Evolutionary conservation across 2,888 invertebrate genomes (phyloP), one percentile per base, ranked within the genome.

Genomic region (Plebejus anna): DNA sequence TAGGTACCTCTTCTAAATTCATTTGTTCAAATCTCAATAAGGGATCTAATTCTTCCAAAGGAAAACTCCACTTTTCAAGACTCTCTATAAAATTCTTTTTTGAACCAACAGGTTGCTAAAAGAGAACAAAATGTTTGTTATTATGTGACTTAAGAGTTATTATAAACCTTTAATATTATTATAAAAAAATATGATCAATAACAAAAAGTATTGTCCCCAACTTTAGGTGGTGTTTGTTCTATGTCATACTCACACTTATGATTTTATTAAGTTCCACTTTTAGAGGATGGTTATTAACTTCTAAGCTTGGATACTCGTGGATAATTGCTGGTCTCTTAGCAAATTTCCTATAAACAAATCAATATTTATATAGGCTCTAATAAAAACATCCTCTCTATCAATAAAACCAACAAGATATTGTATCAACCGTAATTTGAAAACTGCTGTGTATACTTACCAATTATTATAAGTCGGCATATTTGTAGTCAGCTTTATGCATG

Each of bases 31-130:
- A 94, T 79, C 88, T 88, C 61, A 93, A 81, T 22, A 94, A 82
- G 16, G 94, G 94, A 81, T 94, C 94, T 9, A 88, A 84, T 82
- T 90, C 92, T 82, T 91, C 93, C 86, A 91, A 92, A 47, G 88
- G 87, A 77, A 88, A 86, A 84, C 90, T 93, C 90, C 92, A 92
- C 86, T 91, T 92, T 79, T 88, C 89, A 13, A 93, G 84, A 75
- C 86, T 88, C 75, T 92, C 90, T 59, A 91, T 85, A 61, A 92
- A 89, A 78, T 84, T 86, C 81, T 87, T 89, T 75, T 82, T 87
- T 9, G 85, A 80, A 78, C 82, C 86, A 75, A 86, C 86, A 75
- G 86, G 84, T 80, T 85, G 90, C 92, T 92, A 36, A 88, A 89
- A 70, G 16, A 42, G 38, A 16, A 11, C 5, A 61, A 66, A 16